Conservation (phyloP, 2,888 invertebrate species). For the Drosophila melanosoma region DNA sequence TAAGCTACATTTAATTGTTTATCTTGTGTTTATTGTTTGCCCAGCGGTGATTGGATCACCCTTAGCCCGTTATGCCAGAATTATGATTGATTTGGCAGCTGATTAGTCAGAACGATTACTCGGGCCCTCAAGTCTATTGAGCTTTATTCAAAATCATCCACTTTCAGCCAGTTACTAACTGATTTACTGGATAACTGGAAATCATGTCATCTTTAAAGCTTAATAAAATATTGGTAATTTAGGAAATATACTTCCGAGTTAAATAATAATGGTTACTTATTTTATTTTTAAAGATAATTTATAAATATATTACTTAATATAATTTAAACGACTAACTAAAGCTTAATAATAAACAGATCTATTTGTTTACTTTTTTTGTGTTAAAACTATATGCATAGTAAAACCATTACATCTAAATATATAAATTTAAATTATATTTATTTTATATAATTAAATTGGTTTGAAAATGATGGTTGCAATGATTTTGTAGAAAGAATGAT, state of each 20-base stretch:
- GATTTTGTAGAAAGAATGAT: not conserved
- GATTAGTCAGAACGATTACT: constrained; percentile 22
- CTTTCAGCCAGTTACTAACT: not conserved
- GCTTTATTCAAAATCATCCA: constrained; percentile 1
- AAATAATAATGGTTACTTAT: too few relatives aligned
- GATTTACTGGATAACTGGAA: constrained; percentile 1
- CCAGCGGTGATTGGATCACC: constrained; percentile 60
- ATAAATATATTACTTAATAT: too few relatives aligned
- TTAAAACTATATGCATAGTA: not conserved
- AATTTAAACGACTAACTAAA: not conserved
- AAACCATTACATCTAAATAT: not conserved
- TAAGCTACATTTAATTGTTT: constrained; percentile 77
- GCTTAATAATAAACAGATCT: not conserved
- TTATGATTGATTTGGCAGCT: constrained; percentile 54
- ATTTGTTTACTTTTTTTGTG: not conserved
- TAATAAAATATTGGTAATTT: too few relatives aligned
- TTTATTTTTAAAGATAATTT: too few relatives aligned
- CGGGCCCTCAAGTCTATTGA: not conserved
- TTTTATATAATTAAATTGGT: not conserved
- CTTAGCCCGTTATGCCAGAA: constrained; percentile 37
- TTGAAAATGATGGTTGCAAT: not conserved
- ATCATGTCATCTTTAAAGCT: constrained; percentile 11
- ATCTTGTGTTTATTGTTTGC: constrained; percentile 73
- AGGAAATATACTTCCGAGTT: too few relatives aligned
- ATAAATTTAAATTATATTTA: too few relatives aligned